Percentiles rank a stretch among this genome's conserved stretches.
phyloP scores from a whole-genome alignment of 1,140 invertebrate genomes.

The Anastrepha obliqua region DNA sequence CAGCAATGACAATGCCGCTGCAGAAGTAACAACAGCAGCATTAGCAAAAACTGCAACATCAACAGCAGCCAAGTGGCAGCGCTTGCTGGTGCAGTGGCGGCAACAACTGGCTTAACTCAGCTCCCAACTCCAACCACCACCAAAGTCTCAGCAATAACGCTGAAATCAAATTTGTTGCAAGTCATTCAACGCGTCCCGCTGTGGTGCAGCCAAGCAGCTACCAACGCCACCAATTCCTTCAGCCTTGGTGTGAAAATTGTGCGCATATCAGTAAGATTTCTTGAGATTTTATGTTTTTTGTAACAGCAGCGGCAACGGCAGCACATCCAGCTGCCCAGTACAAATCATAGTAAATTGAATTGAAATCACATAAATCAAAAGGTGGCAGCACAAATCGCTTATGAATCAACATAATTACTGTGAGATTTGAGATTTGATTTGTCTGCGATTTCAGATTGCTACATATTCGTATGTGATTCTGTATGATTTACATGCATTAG shows the following conservation, averaged over 20 bases:
- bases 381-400: slow-evolving; percentile 52
- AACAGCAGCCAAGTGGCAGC: neutral
- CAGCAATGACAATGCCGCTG: neutral
- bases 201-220: neutral
- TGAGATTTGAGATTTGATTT: slow-evolving; percentile 44
- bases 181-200: slow-evolving; percentile 28
- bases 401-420: slow-evolving; percentile 53
- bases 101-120: neutral
- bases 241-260: neutral
- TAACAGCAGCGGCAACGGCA: neutral
- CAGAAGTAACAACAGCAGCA: neutral
- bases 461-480: neutral
- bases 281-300: neutral
- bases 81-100: neutral
- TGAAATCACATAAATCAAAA: slow-evolving; percentile 52
- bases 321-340: slow-evolving; percentile 12
- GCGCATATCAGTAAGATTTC: neutral
- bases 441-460: slow-evolving; percentile 4
- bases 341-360: slow-evolving; percentile 48
- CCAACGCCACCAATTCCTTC: neutral
- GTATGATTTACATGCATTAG: neutral
- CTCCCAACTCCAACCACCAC: neutral
- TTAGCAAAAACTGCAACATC: neutral
- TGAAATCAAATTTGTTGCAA: neutral
- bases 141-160: neutral